Evolutionary conservation across 2,797 vertebrate species (phyloP).

Genomic region (Petrocephalus sullivani): DNA sequence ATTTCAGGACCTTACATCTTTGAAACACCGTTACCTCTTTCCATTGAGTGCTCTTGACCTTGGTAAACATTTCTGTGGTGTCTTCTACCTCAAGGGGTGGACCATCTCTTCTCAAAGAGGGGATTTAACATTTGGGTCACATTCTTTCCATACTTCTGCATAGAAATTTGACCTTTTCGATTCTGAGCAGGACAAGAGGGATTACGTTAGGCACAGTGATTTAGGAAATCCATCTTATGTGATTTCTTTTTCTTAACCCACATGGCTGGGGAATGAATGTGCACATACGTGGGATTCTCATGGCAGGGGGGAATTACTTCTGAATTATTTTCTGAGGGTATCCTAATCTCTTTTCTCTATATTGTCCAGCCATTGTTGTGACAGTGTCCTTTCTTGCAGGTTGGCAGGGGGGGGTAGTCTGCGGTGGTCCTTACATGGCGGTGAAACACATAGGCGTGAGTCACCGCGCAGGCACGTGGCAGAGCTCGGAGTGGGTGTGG

Average conservation of each 20-base stretch:
- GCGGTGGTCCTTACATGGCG: neutral
- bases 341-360: neutral
- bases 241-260: neutral
- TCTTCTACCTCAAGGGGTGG: neutral
- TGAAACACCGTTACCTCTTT: slow-evolving; percentile 1
- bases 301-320: neutral
- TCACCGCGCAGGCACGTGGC: neutral
- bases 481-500: neutral
- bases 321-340: neutral
- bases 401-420: neutral
- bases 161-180: slow-evolving; percentile 7
- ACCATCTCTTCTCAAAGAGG: neutral
- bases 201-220: slow-evolving; percentile 11
- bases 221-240: slow-evolving; percentile 11
- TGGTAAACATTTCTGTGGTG: slow-evolving; percentile 9
- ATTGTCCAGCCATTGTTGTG: neutral
- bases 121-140: slow-evolving; percentile 13
- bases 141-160: slow-evolving; percentile 4
- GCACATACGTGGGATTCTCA: neutral
- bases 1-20: neutral
- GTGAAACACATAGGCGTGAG: neutral
- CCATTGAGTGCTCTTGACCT: slow-evolving; percentile 6
- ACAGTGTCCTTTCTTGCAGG: neutral
- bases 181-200: slow-evolving; percentile 7
- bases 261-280: neutral